Evolutionary conservation across 2,113 vertebrate species (phyloP), one percentile per base, ranked within the genome.

Genomic region (Lota lota): DNA sequence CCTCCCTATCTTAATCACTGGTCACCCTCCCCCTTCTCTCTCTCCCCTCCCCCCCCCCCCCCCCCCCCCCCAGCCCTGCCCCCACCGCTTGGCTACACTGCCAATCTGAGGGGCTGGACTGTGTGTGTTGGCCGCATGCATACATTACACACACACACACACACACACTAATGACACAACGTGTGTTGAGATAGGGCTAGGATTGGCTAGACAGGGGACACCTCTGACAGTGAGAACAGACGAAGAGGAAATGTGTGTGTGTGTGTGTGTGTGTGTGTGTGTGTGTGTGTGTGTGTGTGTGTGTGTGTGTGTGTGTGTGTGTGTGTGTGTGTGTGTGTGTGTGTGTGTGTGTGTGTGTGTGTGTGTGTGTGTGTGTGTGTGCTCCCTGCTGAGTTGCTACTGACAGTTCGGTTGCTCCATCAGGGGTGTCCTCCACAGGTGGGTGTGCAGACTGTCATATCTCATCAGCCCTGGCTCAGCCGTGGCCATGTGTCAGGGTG

Each of bases 401-500:
- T 53, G 50, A 53, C 50, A 12, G 17, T 3, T 2, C 17, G 78
- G 82, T 79, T 79, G 68, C 72, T 72, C 68, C 59, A n/a, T n/a
- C n/a, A 21, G 75, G 70, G 72, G 75, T 76, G 68, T 12, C 70
- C 3, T 70, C 88, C 82, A 69, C 70, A 61, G 78, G 80, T 73
- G 22, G 51, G 53, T 53, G 53, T 19, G 50, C 50, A 61, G 69
- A 67, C 79, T 85, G 88, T 85, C 88, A 79, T 5, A 64, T 80
- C 72, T 74, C 67, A 87, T 89, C 80, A 89, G 72, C 69, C 10
- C 22, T 72, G 69, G 69, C 7, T 75, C 70, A 58, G 60, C 72
- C 62, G 76, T 85, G 85, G 87, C 71, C 85, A 79, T 79, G 79
- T 68, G 77, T 75, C 77, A 75, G 74, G 63, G 73, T 71, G 81